Conservation (phyloP, 2,888 invertebrate species). For the Uropetala carovei region DNA sequence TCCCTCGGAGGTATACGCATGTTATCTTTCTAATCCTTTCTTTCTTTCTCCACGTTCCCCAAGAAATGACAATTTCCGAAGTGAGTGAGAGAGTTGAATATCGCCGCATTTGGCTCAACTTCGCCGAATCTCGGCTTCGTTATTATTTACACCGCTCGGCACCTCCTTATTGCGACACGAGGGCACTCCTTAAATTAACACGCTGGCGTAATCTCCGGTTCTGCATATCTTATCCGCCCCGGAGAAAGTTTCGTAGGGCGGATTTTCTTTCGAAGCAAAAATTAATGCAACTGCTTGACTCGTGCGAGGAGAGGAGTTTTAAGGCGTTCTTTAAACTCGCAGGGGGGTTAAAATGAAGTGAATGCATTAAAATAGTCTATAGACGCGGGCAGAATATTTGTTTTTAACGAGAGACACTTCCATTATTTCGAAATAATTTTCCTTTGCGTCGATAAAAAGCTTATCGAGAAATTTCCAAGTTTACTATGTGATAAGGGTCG, state of each 20-base stretch:
- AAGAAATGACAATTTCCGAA: constrained; percentile 1
- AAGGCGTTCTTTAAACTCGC: neutral
- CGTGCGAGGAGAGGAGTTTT: neutral
- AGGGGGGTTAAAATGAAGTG: neutral
- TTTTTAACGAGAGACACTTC: neutral
- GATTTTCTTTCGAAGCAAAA: constrained; percentile 1
- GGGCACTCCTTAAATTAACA: constrained; percentile 6
- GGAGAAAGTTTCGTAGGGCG: constrained; percentile 37
- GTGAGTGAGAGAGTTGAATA: neutral
- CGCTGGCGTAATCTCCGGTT: constrained; percentile 44
- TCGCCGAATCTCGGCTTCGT: neutral
- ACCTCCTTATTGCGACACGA: neutral
- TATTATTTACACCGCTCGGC: neutral
- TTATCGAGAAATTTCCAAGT: too few relatives aligned
- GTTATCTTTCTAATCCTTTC: neutral
- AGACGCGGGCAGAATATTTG: neutral
- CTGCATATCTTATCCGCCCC: constrained; percentile 22
- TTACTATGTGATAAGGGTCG: too few relatives aligned
- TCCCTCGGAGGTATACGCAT: neutral
- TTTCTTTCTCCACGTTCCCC: neutral
- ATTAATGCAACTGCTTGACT: neutral
- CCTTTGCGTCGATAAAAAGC: neutral
- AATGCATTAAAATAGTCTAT: neutral
- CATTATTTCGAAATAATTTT: neutral
- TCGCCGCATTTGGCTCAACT: neutral